Conservation (phyloP, 2,797 vertebrate genomes). For the Champsocephalus esox region DNA sequence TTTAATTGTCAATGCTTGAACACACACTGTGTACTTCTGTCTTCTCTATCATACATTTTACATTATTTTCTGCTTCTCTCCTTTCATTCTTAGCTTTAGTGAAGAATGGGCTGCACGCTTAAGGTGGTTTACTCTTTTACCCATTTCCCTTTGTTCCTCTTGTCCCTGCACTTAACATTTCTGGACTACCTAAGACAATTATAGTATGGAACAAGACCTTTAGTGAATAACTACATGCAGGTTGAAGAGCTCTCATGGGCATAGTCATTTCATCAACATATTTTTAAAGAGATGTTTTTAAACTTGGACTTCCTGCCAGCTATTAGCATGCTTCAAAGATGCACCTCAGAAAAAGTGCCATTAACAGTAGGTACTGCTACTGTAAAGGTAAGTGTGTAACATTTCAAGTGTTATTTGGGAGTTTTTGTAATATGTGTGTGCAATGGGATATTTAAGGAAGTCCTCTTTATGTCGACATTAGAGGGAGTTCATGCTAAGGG, state of each 20-base stretch:
- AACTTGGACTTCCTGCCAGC: background rate
- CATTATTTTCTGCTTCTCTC: conserved; percentile 10
- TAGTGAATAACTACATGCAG: conserved; percentile 9
- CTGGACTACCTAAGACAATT: conserved; percentile 8
- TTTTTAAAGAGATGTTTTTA: conserved; percentile 12
- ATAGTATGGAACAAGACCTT: background rate
- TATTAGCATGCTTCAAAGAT: background rate
- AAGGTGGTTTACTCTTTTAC: background rate
- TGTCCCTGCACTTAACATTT: conserved; percentile 18
- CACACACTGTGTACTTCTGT: background rate
- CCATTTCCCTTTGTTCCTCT: background rate
- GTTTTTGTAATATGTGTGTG: background rate
- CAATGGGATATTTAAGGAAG: too few species aligned
- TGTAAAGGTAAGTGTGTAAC: background rate
- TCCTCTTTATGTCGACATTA: background rate
- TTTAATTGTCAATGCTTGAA: too few species aligned
- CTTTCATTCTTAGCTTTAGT: background rate
- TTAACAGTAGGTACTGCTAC: background rate
- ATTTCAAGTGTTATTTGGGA: background rate
- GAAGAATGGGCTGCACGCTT: background rate
- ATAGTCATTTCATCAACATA: background rate
- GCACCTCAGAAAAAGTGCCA: background rate
- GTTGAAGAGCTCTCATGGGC: background rate
- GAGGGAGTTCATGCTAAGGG: background rate
- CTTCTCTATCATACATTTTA: background rate